These are phyloP conservation scores for Sinocyclocheilus anshuiensis DNA, from an alignment of 2,113 vertebrate species.

Conservation along the genomic window DNA sequence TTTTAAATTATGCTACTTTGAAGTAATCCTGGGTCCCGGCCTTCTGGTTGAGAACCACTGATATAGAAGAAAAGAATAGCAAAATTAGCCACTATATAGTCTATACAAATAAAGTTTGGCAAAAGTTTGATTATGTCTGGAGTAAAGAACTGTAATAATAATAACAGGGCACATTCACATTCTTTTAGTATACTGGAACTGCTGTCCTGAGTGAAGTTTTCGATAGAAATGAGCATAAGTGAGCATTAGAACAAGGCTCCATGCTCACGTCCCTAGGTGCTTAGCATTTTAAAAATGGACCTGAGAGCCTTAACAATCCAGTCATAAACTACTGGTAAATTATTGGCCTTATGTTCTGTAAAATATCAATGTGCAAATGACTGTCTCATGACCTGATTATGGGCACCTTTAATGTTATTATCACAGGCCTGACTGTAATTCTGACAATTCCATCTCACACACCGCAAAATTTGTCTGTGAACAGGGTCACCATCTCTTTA, in stretches of 20 bases:
- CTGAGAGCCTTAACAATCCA: slow-evolving; percentile 5
- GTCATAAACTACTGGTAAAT: slow-evolving; percentile 28
- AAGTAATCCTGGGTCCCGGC: neutral
- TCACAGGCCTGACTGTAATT: slow-evolving; percentile 21
- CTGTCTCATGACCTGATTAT: slow-evolving; percentile 18
- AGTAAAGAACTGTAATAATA: neutral
- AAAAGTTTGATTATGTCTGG: neutral
- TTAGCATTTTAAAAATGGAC: slow-evolving; percentile 22
- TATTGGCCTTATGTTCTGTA: slow-evolving; percentile 25
- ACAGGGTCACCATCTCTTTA: slow-evolving; percentile 28
- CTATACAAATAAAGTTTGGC: neutral
- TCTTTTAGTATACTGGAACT: neutral
- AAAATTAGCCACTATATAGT: neutral
- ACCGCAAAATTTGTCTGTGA: neutral
- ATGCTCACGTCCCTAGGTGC: slow-evolving; percentile 1
- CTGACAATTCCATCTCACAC: neutral
- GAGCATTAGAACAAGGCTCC: slow-evolving; percentile 21
- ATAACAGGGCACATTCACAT: neutral
- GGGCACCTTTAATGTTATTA: slow-evolving; percentile 28
- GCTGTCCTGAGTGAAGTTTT: slow-evolving; percentile 1
- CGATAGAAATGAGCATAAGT: neutral
- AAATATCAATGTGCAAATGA: slow-evolving; percentile 26
- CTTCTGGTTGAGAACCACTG: neutral
- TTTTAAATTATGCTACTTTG: neutral
- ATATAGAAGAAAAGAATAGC: neutral